Conservation (phyloP, 2,888 invertebrate genomes). For the Scaptomyza flava region DNA sequence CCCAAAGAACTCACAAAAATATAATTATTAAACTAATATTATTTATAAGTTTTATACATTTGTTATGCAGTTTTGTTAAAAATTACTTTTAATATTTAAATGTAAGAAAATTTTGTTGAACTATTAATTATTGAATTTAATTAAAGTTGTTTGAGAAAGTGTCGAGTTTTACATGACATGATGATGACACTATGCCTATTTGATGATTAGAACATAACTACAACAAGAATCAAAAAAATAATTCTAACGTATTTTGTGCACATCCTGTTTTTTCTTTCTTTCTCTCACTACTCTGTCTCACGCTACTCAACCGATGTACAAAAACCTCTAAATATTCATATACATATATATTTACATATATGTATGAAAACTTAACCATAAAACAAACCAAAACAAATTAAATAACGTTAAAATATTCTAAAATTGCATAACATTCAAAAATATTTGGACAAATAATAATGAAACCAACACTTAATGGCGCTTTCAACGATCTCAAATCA, state of each 20-base stretch:
- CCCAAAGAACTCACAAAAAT: conserved; percentile 19
- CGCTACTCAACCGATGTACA: conserved; percentile 80
- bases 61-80: conserved; percentile 74
- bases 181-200: conserved; percentile 53
- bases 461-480: conserved; percentile 47
- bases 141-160: conserved; percentile 65
- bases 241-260: conserved; percentile 84
- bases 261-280: conserved; percentile 84
- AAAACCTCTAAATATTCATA: conserved; percentile 57
- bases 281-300: conserved; percentile 82
- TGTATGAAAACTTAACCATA: conserved; percentile 63
- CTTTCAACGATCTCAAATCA: conserved; percentile 65
- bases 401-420: conserved; percentile 58
- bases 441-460: conserved; percentile 55
- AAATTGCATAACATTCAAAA: conserved; percentile 60
- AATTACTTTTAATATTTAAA: conserved; percentile 62
- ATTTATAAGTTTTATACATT: conserved; percentile 47
- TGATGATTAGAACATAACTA: conserved; percentile 63
- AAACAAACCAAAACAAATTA: conserved; percentile 48
- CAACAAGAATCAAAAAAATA: conserved; percentile 73
- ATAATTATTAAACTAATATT: conserved; percentile 18
- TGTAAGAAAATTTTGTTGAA: conserved; percentile 67
- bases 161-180: conserved; percentile 48
- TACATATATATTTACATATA: conserved; percentile 53
- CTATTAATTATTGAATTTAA: conserved; percentile 48